phyloP scores from a whole-genome alignment of 1,140 invertebrate species.

The Drosophila kohkoa region DNA sequence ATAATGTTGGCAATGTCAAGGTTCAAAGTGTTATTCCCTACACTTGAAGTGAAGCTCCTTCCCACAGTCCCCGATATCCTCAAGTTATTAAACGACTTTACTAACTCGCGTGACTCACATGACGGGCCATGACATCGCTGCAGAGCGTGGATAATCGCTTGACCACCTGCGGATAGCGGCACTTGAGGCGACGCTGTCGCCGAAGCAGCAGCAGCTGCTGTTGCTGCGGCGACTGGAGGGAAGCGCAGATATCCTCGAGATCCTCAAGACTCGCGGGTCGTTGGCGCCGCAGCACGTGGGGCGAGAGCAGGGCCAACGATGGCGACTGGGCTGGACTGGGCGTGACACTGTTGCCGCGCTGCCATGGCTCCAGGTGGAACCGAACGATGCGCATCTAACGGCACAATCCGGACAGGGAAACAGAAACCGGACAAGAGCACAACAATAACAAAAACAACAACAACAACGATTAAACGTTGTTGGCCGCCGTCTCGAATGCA shows the following conservation, averaged over 20 bases:
- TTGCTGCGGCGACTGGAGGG: conserved; percentile 29
- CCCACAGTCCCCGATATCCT: no score
- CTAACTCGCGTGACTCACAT: conserved; percentile 57
- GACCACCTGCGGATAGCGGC: conserved; percentile 82
- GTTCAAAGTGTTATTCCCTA: no score
- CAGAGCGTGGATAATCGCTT: conserved; percentile 80
- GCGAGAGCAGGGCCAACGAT: conserved; percentile 76
- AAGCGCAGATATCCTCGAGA: conserved; percentile 36
- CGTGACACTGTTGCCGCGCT: conserved; percentile 68
- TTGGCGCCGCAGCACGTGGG: conserved; percentile 78
- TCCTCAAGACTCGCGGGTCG: conserved; percentile 77
- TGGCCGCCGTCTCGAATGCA: conserved; percentile 67
- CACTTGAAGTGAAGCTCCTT: no score
- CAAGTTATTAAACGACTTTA: no score
- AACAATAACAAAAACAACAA: conserved; percentile 37
- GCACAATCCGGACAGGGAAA: conserved; percentile 17
- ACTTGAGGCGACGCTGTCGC: conserved; percentile 66
- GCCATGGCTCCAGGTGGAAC: conserved; percentile 84
- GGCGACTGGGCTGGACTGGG: conserved; percentile 80
- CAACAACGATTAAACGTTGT: conserved; percentile 40
- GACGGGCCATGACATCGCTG: conserved; percentile 80
- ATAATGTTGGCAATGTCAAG: no score
- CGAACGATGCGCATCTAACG: conserved; percentile 81
- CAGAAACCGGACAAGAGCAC: conserved; percentile 18
- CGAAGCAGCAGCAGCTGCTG: conserved; percentile 45